A percentile compares a stretch with the other conserved stretches of the same genome.
Evolutionary conservation across 2,888 invertebrate genomes (phyloP).

Genomic region (Dendrolimus houi): DNA sequence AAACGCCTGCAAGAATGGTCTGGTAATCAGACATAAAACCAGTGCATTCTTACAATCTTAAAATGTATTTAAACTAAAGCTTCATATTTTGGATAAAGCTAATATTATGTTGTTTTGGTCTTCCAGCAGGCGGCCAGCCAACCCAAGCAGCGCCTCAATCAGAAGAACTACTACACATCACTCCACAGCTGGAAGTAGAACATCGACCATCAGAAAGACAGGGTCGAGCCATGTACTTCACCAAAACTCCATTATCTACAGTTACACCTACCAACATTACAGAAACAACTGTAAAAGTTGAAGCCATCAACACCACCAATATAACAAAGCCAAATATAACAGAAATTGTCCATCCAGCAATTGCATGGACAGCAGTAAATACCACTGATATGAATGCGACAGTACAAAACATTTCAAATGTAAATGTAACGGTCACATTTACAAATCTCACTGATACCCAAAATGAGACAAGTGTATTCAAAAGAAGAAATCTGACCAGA

Average conservation of each 20-base stretch:
- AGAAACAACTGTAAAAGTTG: conserved; percentile 20
- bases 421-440: conserved; percentile 25
- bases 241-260: conserved; percentile 38
- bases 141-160: conserved; percentile 52
- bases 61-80: too few relatives aligned
- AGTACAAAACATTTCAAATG: conserved; percentile 19
- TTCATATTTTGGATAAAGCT: too few relatives aligned
- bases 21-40: too few relatives aligned
- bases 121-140: conserved; percentile 50
- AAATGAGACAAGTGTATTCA: conserved; percentile 42
- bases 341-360: conserved; percentile 29
- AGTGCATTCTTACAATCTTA: too few relatives aligned
- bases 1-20: too few relatives aligned
- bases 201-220: conserved; percentile 40
- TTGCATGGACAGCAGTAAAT: conserved; percentile 46
- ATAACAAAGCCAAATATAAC: conserved; percentile 22
- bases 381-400: conserved; percentile 18
- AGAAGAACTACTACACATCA: conserved; percentile 42
- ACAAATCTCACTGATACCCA: conserved; percentile 42
- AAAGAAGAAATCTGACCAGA: conserved; percentile 49
- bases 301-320: conserved; percentile 15
- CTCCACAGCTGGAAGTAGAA: conserved; percentile 34
- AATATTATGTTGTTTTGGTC: conserved; percentile 9
- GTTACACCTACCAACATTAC: conserved; percentile 30
- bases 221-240: conserved; percentile 57